A percentile compares a stretch with the other conserved stretches of the same genome.
Conservation (phyloP, 2,113 vertebrate genomes). For the Neolamprologus cancellatus region DNA sequence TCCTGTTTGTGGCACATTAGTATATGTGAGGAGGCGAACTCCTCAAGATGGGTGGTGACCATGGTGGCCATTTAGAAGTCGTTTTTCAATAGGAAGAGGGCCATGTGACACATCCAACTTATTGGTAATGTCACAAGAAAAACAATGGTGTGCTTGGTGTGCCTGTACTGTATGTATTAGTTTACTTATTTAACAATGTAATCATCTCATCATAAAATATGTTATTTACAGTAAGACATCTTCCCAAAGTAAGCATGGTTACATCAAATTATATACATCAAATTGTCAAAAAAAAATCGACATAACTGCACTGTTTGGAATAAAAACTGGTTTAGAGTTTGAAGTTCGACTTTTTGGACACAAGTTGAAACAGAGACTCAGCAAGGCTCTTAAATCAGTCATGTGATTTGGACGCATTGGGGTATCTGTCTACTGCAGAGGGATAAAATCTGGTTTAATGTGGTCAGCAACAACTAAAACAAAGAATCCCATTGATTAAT, state of each 20-base stretch:
- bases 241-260: neutral
- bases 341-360: neutral
- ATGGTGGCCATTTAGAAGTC: neutral
- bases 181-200: neutral
- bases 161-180: neutral
- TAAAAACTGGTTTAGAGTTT: neutral
- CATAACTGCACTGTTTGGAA: neutral
- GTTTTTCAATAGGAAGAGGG: neutral
- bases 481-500: neutral
- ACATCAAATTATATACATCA: neutral
- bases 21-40: neutral
- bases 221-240: neutral
- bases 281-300: neutral
- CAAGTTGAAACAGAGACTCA: neutral
- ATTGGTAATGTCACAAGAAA: neutral
- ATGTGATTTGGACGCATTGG: neutral
- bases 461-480: neutral
- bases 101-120: neutral
- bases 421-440: neutral
- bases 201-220: neutral
- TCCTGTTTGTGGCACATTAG: neutral
- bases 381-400: neutral
- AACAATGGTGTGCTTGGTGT: neutral
- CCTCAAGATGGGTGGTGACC: neutral
- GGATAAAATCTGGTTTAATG: neutral